Conservation (phyloP, 2,113 vertebrate species). For the Chaetorhynchus papuensis region DNA sequence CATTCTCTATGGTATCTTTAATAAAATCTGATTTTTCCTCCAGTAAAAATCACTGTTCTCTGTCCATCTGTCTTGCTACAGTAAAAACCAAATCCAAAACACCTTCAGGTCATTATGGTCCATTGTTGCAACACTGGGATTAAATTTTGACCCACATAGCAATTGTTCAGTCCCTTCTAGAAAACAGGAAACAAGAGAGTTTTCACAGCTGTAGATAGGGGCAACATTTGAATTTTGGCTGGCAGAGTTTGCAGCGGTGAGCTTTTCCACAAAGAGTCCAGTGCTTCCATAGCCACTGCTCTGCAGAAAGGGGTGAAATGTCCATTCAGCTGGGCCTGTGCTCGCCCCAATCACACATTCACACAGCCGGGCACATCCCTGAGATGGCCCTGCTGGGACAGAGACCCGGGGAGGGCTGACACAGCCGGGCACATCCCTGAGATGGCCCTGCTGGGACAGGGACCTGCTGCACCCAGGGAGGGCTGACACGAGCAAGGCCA, state of each 20-base stretch:
- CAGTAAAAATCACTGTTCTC: not conserved
- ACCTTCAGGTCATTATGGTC: not conserved
- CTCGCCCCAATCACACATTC: accelerated
- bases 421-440: not conserved
- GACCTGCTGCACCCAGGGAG: not conserved
- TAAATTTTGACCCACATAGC: not conserved
- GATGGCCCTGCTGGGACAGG: not conserved
- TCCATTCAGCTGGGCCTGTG: accelerated
- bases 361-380: not conserved
- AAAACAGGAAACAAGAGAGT: not conserved
- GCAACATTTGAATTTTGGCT: not conserved
- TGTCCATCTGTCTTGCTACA: not conserved
- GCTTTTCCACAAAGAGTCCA: not conserved
- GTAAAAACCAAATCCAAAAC: not conserved
- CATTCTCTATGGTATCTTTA: not conserved
- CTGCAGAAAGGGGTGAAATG: not conserved
- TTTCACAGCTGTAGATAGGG: not conserved
- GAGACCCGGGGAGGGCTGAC: not conserved
- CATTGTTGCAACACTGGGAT: not conserved
- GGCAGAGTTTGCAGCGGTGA: not conserved
- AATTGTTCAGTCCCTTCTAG: not conserved
- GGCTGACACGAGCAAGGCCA: not conserved
- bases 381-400: not conserved
- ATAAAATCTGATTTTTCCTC: constrained; percentile 2
- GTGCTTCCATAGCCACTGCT: not conserved